Evolutionary conservation across 2,888 invertebrate species (phyloP).

Genomic region (Euzophera pinguis): DNA sequence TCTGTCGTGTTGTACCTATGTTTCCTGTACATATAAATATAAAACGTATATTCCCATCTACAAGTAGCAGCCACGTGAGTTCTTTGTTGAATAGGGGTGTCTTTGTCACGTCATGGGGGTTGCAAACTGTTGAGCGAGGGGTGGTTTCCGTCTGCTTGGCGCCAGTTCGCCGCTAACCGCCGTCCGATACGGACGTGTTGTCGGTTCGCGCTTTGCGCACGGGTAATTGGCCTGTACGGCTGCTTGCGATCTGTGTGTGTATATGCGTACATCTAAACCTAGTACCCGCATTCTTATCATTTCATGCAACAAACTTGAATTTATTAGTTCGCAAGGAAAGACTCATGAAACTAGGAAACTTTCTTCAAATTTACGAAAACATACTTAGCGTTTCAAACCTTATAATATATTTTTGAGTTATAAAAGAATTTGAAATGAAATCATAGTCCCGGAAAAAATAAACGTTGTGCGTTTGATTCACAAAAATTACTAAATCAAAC

Average conservation of each 20-base stretch:
- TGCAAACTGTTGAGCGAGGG: slow-evolving; percentile 75
- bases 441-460: too few relatives aligned
- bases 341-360: neutral
- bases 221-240: slow-evolving; percentile 26
- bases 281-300: neutral
- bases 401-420: too few relatives aligned
- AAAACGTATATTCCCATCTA: neutral
- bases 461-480: too few relatives aligned
- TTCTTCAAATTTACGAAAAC: neutral
- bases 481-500: too few relatives aligned
- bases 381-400: too few relatives aligned
- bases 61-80: slow-evolving; percentile 19
- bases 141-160: slow-evolving; percentile 42
- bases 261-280: neutral
- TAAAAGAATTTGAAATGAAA: too few relatives aligned
- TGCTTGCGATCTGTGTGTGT: slow-evolving; percentile 20
- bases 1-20: too few relatives aligned
- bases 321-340: too few relatives aligned
- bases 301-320: slow-evolving; percentile 1
- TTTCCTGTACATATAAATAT: neutral
- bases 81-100: slow-evolving; percentile 40
- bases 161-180: slow-evolving; percentile 66
- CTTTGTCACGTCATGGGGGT: slow-evolving; percentile 49
- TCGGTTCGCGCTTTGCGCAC: slow-evolving; percentile 29
- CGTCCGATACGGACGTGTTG: slow-evolving; percentile 39